Base-by-base conservation (phyloP, 2,113 vertebrate genomes). In the Paratilapia polleni region DNA sequence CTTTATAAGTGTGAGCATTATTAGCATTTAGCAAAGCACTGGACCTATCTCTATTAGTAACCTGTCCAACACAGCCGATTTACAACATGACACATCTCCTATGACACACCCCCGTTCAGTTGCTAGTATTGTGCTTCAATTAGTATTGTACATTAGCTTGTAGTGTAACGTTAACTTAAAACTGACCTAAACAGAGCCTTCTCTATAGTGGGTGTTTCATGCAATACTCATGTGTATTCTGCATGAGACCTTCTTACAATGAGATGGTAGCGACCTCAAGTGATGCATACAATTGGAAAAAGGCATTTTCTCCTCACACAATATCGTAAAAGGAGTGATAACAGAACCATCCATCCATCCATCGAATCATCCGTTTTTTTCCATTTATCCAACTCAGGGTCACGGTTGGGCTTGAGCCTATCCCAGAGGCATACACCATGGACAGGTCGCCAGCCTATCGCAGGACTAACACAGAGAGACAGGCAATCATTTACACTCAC, bases 161-260 rank as follows among this genome's bases (percentile, higher is more conserved):
- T 11, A 68, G n/a, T 26, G 38, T 47, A 38, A 11, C 22, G 24
- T 68, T 17, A 26, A 68, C 1, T 14, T 47, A 66, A 34, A 34
- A 8, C 9, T 62, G 31, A 11, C 28, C 60, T 34, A 34, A 68
- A 68, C 63, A 0, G n/a, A 66, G 63, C 63, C 14, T 66, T 7
- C 63, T n/a, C 38, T n/a, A n/a, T 6, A n/a, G 63, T 24, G 13
- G 38, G 14, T 0, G 14, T 26, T 43, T 66, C 38, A 3, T 41
- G 31, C 31, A 31, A 5, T 31, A 5, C 31, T 31, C 3, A 31
- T 41, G 6, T 38, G 62, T n/a, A n/a, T 41, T 12, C 6, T 5
- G 5, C 22, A 22, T 11, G 38, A 64, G 38, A 8, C 11, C 38
- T 64, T 63, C 14, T 64, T 64, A 64, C n/a, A 22, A 64, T 38